Evolutionary conservation across 2,113 vertebrate species (phyloP).

Genomic region (Prolemur simus): DNA sequence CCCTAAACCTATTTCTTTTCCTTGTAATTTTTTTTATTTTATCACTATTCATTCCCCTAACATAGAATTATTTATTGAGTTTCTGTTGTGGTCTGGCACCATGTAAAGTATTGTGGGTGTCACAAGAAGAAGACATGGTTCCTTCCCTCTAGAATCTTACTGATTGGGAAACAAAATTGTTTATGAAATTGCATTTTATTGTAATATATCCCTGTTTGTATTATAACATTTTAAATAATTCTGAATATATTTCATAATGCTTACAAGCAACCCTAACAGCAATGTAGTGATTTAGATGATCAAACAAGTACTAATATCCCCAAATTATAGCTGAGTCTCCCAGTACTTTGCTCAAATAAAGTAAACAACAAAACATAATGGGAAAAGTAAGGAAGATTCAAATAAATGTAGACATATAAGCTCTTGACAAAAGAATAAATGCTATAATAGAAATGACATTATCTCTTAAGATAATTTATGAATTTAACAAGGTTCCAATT

Average conservation of each 20-base stretch:
- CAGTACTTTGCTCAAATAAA: not conserved
- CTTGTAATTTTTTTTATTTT: not conserved
- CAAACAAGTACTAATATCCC: not conserved
- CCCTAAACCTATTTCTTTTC: not conserved
- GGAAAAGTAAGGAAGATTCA: not conserved
- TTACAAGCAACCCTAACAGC: not conserved
- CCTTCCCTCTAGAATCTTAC: not conserved
- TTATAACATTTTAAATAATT: constrained; percentile 29
- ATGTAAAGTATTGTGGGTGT: not conserved
- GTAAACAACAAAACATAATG: not conserved
- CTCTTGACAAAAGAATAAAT: constrained; percentile 18
- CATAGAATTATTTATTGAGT: not conserved
- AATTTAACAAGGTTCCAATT: constrained; percentile 7
- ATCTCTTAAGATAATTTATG: not conserved
- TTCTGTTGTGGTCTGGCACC: not conserved
- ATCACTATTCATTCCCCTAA: not conserved
- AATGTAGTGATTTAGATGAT: not conserved
- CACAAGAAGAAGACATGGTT: constrained; percentile 20
- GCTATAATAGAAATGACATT: not conserved
- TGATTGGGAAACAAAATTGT: not conserved
- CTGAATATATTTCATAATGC: not conserved
- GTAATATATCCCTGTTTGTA: not conserved
- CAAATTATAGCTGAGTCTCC: not conserved
- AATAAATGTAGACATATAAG: not conserved
- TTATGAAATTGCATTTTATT: constrained; percentile 23